Conservation (phyloP, 2,113 vertebrate genomes). For the Aramus guarauna region DNA sequence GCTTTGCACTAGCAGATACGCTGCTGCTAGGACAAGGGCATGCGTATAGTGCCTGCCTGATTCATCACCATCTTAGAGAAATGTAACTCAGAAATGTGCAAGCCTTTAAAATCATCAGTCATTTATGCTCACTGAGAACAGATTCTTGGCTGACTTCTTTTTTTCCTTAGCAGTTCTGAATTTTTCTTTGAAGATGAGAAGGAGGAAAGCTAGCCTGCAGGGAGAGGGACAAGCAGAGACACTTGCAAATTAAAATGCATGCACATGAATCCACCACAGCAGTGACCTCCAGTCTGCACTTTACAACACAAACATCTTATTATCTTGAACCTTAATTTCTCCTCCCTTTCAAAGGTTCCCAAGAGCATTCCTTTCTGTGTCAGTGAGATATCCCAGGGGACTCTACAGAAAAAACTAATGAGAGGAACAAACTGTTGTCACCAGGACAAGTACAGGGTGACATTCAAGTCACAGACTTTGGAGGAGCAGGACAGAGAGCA, state of each 20-base stretch:
- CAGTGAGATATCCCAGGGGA: not conserved
- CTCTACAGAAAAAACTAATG: not conserved
- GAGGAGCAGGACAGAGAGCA: not conserved
- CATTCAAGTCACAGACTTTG: not conserved
- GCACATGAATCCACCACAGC: not conserved
- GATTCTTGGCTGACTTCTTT: constrained; percentile 37
- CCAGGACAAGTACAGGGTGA: not conserved
- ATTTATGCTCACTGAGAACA: not conserved
- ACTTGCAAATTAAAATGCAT: not conserved
- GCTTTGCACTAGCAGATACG: not conserved
- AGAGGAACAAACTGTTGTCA: not conserved
- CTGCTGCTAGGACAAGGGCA: not conserved
- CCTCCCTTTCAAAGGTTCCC: constrained; percentile 9
- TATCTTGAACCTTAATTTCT: not conserved
- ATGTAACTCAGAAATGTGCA: not conserved
- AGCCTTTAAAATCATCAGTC: constrained; percentile 18
- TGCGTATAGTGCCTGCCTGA: not conserved
- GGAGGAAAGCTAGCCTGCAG: constrained; percentile 13
- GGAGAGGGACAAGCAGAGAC: constrained; percentile 38
- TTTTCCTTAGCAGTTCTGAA: not conserved
- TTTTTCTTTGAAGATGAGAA: constrained; percentile 37
- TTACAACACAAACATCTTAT: not conserved
- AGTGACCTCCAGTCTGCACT: not conserved
- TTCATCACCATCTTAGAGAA: not conserved
- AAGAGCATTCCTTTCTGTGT: not conserved